These are phyloP conservation scores for Alligator mississippiensis DNA, from an alignment of 2,113 vertebrate genomes.

Conservation along the genomic window DNA sequence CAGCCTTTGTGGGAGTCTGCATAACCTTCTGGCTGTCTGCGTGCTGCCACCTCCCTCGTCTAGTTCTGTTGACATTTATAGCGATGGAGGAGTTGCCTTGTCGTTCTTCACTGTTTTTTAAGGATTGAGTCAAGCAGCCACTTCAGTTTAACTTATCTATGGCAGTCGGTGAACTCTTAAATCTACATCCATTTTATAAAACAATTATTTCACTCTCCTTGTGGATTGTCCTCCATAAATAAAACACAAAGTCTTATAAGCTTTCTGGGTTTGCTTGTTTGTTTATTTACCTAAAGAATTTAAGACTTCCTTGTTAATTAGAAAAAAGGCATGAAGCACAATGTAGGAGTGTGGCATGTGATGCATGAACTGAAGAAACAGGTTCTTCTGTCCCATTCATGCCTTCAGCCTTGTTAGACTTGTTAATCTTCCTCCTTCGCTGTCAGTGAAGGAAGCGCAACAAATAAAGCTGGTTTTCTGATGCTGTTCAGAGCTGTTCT, in stretches of 20 bases:
- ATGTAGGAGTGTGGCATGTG: not conserved
- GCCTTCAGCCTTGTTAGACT: not conserved
- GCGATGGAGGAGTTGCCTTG: fast-evolving
- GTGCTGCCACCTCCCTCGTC: fast-evolving
- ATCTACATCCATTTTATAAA: not conserved
- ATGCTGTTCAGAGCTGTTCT: not conserved
- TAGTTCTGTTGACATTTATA: fast-evolving
- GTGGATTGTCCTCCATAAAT: slow-evolving; percentile 25
- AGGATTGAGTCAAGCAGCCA: not conserved
- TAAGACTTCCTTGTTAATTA: not conserved
- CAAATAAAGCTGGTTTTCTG: not conserved
- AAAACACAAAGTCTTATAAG: not conserved
- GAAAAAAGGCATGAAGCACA: not conserved
- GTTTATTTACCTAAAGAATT: too few species aligned
- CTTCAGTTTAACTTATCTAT: not conserved
- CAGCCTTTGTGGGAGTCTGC: not conserved
- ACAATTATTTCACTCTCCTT: too few species aligned
- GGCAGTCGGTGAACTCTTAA: not conserved
- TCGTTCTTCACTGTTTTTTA: not conserved
- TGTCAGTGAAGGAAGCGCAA: not conserved
- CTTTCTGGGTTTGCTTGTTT: not conserved
- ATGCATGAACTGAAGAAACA: not conserved
- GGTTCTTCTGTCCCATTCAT: not conserved
- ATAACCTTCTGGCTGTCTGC: not conserved
- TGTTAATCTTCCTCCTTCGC: not conserved